phyloP scores from a whole-genome alignment of 2,888 invertebrate genomes.

The Cheilosia impressa region DNA sequence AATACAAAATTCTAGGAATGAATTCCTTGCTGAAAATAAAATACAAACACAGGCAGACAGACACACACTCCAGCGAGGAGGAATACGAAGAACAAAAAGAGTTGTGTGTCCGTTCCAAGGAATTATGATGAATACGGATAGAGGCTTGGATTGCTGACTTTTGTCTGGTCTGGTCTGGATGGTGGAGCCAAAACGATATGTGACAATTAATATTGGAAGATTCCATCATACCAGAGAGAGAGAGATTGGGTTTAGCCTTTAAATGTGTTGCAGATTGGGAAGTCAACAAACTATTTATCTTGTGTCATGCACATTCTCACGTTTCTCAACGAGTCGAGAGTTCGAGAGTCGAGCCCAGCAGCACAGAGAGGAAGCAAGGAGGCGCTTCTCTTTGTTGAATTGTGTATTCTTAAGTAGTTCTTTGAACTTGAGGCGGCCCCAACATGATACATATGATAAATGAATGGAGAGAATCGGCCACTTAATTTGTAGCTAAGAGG shows the following conservation, averaged over 20 bases:
- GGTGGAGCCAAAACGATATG: constrained; percentile 29
- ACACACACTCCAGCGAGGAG: neutral
- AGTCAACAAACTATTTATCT: constrained; percentile 73
- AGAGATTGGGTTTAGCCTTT: constrained; percentile 16
- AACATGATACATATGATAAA: constrained; percentile 52
- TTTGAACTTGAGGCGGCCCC: constrained; percentile 60
- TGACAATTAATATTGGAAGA: constrained; percentile 58
- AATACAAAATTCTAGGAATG: constrained; percentile 70
- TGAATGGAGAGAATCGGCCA: constrained; percentile 30
- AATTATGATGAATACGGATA: constrained; percentile 72
- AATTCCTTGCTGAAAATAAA: constrained; percentile 70
- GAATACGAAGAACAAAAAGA: constrained; percentile 6
- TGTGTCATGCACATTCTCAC: constrained; percentile 67
- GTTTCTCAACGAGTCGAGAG: constrained; percentile 16
- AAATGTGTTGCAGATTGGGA: constrained; percentile 63
- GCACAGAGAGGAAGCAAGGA: neutral
- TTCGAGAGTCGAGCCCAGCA: neutral
- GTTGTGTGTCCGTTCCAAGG: constrained; percentile 46
- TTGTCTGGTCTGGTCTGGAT: constrained; percentile 13
- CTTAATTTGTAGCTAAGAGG: constrained; percentile 20
- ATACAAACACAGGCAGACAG: constrained; percentile 41
- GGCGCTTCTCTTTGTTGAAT: constrained; percentile 50
- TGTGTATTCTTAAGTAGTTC: constrained; percentile 60
- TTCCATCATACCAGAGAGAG: constrained; percentile 5
- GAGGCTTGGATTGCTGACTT: constrained; percentile 40